Evolutionary conservation across 53 echinoderm and acorn worm genomes (phyloP), one percentile per base, ranked within the genome.

Genomic region (Zoroaster sp.): DNA sequence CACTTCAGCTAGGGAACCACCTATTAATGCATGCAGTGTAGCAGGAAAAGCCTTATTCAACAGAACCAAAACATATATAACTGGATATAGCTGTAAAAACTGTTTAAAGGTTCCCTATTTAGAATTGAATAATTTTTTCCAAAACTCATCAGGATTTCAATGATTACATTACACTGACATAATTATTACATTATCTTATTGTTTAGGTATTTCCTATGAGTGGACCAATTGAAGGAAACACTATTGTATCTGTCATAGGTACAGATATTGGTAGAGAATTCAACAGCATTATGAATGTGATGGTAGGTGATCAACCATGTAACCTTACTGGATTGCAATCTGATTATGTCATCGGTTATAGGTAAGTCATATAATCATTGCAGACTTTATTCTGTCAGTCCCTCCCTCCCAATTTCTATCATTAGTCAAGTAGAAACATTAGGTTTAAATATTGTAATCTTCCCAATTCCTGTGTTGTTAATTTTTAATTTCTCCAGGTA

Each of bases 191-290:
- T 18, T 68, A 0, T 2, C 8, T 71, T 37, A 83, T 74, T 80
- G 71, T 18, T n/a, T 69, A 95, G 95, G 72, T 95, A 4, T 59
- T 59, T 42, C 95, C 95, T 5, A 33, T 63, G 30, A 89, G 83
- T 83, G 91, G 93, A 18, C 91, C 95, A 8, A 41, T 91, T 3
- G 93, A 93, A 87, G 95, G 95, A 17, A 89, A 91, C 30, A 95
- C 95, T 7, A 17, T 75, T 18, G 74, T 95, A 31, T 73, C 86
- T 17, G 70, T 95, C 9, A 78, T 49, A 14, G 95, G 95, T 3
- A 93, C 85, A 25, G 92, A 93, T 42, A 69, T 95, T 55, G 95
- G 95, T 8, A 75, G 75, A 65, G 25, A 20, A 2, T 88, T 95
- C 40, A n/a, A 30, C 8, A 90, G 89, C 10, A 69, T 95, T 11